Percentiles rank a stretch among this genome's conserved stretches.
These are phyloP conservation scores for Hafferia zeledoni DNA, from an alignment of 2,797 vertebrate genomes.

Conservation along the genomic window DNA sequence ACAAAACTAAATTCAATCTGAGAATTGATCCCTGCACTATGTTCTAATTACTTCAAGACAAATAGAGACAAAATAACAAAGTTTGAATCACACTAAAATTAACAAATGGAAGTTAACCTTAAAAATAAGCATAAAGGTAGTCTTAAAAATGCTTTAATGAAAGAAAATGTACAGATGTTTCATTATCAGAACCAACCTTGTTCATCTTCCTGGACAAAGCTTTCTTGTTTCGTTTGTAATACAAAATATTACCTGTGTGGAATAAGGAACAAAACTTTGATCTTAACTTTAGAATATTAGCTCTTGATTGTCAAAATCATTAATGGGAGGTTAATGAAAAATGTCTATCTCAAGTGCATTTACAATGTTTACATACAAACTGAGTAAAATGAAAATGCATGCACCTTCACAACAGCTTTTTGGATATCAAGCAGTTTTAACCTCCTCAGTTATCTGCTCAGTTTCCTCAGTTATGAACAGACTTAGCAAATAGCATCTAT, in stretches of 20 bases:
- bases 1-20: neutral
- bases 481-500: neutral
- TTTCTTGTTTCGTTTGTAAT: slow-evolving; percentile 60
- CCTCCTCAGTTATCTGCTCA: neutral
- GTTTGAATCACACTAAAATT: neutral
- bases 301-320: neutral
- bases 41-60: neutral
- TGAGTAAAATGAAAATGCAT: neutral
- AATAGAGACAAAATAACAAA: neutral
- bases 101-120: neutral
- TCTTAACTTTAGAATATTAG: neutral
- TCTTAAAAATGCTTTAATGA: neutral
- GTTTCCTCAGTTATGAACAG: neutral
- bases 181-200: slow-evolving; percentile 74
- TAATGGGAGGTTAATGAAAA: neutral
- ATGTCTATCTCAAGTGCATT: neutral
- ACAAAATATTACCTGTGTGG: slow-evolving; percentile 64
- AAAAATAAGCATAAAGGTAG: neutral
- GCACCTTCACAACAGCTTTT: neutral
- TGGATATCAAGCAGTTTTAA: neutral
- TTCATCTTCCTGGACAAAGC: slow-evolving; percentile 58
- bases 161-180: neutral
- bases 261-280: slow-evolving; percentile 13
- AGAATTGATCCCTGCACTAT: neutral
- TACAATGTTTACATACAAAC: neutral